phyloP scores from a whole-genome alignment of 2,888 invertebrate species.

The Erebia aethiops region DNA sequence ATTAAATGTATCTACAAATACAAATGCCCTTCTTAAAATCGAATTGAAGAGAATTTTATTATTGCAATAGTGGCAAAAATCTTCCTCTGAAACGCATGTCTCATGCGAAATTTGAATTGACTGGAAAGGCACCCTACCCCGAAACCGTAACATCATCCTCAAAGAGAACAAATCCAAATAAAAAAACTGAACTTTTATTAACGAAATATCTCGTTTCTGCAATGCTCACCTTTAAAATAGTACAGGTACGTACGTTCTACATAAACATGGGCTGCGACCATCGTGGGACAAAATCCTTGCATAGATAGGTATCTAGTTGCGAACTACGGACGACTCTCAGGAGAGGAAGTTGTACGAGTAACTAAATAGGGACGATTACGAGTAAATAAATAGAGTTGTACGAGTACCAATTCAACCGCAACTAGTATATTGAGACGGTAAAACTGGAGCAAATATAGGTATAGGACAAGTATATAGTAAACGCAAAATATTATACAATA shows the following conservation, averaged over 20 bases:
- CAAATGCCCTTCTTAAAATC: too few species aligned
- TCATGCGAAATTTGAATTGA: too few species aligned
- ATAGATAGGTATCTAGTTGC: slow-evolving; percentile 7
- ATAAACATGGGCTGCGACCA: neutral
- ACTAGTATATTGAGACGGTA: slow-evolving; percentile 18
- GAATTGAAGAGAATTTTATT: too few species aligned
- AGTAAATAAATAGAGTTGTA: slow-evolving; percentile 28
- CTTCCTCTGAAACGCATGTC: too few species aligned
- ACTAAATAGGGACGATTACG: slow-evolving; percentile 27
- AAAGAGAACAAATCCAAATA: too few species aligned
- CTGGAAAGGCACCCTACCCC: too few species aligned
- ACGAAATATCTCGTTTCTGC: neutral
- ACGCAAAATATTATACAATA: neutral
- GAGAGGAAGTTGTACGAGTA: slow-evolving; percentile 25
- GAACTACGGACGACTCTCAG: slow-evolving; percentile 16
- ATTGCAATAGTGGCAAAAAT: too few species aligned
- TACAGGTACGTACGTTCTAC: neutral
- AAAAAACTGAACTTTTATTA: neutral
- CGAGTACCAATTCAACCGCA: slow-evolving; percentile 24
- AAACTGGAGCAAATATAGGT: neutral
- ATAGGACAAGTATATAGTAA: neutral
- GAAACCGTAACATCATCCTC: too few species aligned
- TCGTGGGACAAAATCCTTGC: slow-evolving; percentile 17
- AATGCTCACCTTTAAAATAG: neutral
- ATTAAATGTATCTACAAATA: too few species aligned